Percentiles rank a stretch among this genome's conserved stretches.
phyloP scores from a whole-genome alignment of 2,113 vertebrate species.

The Syngnathus floridae region DNA sequence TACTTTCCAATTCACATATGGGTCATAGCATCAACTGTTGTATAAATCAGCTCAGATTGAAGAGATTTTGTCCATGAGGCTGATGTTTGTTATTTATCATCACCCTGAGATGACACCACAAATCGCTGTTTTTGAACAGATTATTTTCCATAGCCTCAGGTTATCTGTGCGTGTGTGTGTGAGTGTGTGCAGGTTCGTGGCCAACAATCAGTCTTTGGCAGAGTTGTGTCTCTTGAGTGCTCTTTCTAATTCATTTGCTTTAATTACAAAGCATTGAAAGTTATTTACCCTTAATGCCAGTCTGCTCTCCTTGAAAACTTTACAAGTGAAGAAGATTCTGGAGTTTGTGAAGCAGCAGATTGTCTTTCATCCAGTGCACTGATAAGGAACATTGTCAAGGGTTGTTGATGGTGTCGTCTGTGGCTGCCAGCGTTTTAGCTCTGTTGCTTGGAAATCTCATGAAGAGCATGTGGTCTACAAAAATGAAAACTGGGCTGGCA shows the following conservation, averaged over 20 bases:
- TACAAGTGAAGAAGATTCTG: slow-evolving; percentile 8
- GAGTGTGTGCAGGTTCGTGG: neutral
- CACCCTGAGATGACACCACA: too few species aligned
- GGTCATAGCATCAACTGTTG: too few species aligned
- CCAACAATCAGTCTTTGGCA: neutral
- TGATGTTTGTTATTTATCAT: too few species aligned
- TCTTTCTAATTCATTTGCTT: slow-evolving; percentile 1
- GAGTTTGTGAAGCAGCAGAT: slow-evolving; percentile 24
- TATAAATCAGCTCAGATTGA: too few species aligned
- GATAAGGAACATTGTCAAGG: slow-evolving; percentile 12
- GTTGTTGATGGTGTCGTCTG: slow-evolving; percentile 27
- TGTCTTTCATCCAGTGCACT: slow-evolving; percentile 13
- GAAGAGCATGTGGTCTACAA: neutral
- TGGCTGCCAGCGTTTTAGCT: slow-evolving; percentile 25
- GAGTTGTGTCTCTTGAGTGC: neutral
- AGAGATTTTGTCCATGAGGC: too few species aligned
- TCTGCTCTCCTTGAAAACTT: slow-evolving; percentile 20
- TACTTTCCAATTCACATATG: too few species aligned
- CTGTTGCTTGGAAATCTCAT: slow-evolving; percentile 10
- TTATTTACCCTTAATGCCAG: slow-evolving; percentile 6
- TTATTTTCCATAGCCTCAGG: too few species aligned
- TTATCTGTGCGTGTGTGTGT: neutral
- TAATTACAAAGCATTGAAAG: slow-evolving; percentile 5
- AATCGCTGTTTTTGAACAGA: too few species aligned
- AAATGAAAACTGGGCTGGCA: too few species aligned